Evolutionary conservation across 2,888 invertebrate species (phyloP).

Genomic region (Morinoia aosen): DNA sequence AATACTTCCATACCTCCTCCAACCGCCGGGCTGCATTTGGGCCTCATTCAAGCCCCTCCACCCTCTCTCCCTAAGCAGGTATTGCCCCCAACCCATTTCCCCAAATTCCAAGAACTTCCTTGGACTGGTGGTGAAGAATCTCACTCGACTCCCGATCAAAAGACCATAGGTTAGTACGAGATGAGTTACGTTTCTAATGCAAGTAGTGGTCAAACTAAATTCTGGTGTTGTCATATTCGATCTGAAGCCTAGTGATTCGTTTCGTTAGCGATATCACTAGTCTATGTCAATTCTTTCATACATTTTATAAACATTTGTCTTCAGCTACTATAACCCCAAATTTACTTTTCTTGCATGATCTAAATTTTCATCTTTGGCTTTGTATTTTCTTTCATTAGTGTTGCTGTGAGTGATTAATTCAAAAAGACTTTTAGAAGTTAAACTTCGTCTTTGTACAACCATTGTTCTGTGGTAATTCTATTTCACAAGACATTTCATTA

Average conservation of each 20-base stretch:
- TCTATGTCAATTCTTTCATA: neutral
- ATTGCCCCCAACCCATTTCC: neutral
- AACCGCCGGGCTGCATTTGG: neutral
- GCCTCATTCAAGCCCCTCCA: neutral
- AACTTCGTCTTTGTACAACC: neutral
- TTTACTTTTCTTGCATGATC: neutral
- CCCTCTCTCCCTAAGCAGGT: conserved; percentile 33
- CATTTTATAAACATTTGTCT: neutral
- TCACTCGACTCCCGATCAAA: neutral
- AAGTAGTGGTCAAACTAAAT: neutral
- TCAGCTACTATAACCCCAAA: neutral
- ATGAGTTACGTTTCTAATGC: neutral
- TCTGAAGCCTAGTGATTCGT: neutral
- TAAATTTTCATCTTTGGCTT: neutral
- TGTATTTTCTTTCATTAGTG: neutral
- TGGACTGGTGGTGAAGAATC: conserved; percentile 8
- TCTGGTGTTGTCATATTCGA: neutral
- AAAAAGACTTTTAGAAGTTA: neutral
- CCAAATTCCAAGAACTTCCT: neutral
- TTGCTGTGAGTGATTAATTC: neutral
- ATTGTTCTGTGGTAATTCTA: neutral
- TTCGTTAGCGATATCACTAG: neutral
- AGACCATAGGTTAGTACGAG: neutral
- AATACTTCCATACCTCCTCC: conserved; percentile 27
- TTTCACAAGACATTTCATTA: neutral